Conservation (phyloP, 1,140 invertebrate species). For the Platyscapa corneri region DNA sequence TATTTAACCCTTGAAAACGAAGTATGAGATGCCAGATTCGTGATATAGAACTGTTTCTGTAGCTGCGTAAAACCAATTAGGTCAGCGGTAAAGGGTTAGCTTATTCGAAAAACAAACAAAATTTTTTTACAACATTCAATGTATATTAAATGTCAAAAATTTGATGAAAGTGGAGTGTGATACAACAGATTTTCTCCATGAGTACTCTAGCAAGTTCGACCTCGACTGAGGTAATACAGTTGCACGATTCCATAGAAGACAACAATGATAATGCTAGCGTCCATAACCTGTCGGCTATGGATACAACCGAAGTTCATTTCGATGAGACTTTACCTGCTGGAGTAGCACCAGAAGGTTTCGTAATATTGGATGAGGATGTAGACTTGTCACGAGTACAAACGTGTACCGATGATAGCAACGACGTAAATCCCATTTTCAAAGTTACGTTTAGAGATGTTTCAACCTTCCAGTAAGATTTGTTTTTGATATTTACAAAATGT, state of each 20-base stretch:
- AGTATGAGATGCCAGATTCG: neutral
- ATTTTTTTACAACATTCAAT: neutral
- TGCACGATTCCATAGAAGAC: conserved; percentile 12
- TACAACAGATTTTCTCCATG: neutral
- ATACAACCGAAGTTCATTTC: conserved; percentile 44
- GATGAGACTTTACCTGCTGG: conserved; percentile 60
- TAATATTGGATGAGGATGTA: conserved; percentile 59
- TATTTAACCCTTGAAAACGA: neutral
- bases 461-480: conserved; percentile 57
- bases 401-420: neutral
- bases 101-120: conserved; percentile 26
- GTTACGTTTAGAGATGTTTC: conserved; percentile 64
- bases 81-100: neutral
- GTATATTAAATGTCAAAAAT: neutral
- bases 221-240: conserved; percentile 8
- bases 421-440: conserved; percentile 57
- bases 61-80: neutral
- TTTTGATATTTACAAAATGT: neutral
- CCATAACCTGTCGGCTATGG: conserved; percentile 23
- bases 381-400: neutral
- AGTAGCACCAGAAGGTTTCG: conserved; percentile 58
- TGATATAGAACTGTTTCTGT: neutral
- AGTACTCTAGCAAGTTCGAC: neutral
- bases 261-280: neutral
- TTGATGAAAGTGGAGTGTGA: conserved; percentile 6